Evolutionary conservation across 2,888 invertebrate species (phyloP).

Genomic region (Amaurobius ferox): DNA sequence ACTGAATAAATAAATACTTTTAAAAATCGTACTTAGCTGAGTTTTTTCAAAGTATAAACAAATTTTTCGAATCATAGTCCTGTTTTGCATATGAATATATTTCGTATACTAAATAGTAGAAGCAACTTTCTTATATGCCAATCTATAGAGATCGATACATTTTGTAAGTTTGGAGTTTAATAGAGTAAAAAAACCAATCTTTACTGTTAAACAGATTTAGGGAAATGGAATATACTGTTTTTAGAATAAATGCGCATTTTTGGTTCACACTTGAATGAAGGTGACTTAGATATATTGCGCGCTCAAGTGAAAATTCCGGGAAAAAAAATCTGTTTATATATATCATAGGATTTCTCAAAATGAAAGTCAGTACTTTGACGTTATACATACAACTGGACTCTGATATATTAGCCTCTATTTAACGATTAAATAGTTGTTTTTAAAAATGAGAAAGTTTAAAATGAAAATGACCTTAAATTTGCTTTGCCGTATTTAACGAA

Average conservation of each 20-base stretch:
- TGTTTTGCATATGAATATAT: conserved; percentile 65
- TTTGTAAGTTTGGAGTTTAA: conserved; percentile 29
- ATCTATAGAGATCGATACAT: conserved; percentile 23
- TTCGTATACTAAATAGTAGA: conserved; percentile 48
- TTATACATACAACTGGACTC: too few species aligned
- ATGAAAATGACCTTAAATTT: too few species aligned
- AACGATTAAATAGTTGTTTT: too few species aligned
- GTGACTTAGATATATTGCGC: background rate
- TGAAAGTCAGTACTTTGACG: too few species aligned
- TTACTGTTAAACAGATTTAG: background rate
- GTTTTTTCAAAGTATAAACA: conserved; percentile 61
- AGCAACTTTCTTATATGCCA: conserved; percentile 42
- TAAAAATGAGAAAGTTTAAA: too few species aligned
- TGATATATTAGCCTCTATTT: too few species aligned
- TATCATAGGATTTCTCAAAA: too few species aligned
- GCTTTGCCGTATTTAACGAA: too few species aligned
- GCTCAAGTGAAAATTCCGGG: too few species aligned
- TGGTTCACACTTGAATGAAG: background rate
- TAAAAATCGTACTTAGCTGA: conserved; percentile 34
- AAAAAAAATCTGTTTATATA: too few species aligned
- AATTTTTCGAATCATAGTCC: conserved; percentile 40
- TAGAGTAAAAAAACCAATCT: background rate
- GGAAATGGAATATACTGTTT: background rate
- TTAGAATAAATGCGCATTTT: background rate
- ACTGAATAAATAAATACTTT: background rate